Evolutionary conservation across 2,113 vertebrate genomes (phyloP).

Genomic region (Xenus cinereus): DNA sequence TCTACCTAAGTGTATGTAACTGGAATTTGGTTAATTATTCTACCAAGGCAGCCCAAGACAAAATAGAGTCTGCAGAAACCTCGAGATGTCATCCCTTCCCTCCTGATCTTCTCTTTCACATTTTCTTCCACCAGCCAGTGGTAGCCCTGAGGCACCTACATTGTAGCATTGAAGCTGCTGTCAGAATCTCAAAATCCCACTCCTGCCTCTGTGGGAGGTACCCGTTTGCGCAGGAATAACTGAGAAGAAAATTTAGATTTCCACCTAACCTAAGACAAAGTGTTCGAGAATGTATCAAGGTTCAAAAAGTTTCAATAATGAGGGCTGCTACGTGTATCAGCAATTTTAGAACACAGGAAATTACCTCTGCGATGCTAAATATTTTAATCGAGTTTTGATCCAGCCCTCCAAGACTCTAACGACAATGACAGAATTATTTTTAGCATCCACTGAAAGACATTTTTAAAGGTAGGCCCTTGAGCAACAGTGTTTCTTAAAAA

Average conservation of each 20-base stretch:
- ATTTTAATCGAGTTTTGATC: constrained; percentile 32
- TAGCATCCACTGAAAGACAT: background rate
- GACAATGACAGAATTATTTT: constrained; percentile 1
- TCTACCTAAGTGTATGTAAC: background rate
- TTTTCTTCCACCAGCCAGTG: background rate
- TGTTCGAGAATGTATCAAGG: background rate
- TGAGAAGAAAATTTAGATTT: background rate
- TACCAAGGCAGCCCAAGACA: background rate
- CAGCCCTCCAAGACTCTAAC: background rate
- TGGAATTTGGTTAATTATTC: background rate
- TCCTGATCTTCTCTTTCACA: background rate
- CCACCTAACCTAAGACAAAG: background rate
- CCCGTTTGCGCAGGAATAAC: background rate
- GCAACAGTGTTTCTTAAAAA: background rate
- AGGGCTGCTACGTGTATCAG: background rate
- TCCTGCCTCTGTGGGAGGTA: background rate
- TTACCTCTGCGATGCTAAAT: background rate
- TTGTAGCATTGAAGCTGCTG: background rate
- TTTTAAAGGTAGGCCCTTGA: background rate
- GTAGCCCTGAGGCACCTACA: background rate
- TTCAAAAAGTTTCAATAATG: background rate
- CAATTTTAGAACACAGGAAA: background rate
- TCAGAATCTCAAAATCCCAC: background rate
- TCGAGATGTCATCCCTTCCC: background rate
- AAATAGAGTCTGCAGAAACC: background rate